Evolutionary conservation across 2,888 invertebrate genomes (phyloP), one percentile per base, ranked within the genome.

Genomic region (Megaustenia siamemsis): DNA sequence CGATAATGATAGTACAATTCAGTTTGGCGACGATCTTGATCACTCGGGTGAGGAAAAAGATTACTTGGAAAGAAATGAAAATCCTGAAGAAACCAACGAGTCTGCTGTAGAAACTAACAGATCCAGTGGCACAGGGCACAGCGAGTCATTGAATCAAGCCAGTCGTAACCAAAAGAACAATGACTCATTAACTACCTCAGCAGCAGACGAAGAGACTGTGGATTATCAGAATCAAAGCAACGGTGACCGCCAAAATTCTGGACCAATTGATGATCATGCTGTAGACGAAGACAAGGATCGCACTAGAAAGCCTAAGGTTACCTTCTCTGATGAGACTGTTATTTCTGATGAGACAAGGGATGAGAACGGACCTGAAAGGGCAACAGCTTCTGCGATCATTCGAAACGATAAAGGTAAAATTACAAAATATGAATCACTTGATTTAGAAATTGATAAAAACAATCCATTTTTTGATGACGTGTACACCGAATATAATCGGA

Each of bases 391-490:
- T 2, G 2, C 1, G n/a, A 10, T 0, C 8, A 45, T 28, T 1
- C 45, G 8, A 2, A 73, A 10, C 3, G 43, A 77, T 40, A 83
- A 78, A 83, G 83, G 83, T 83, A 83, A 83, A 83, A 56, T 83
- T 40, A 12, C 71, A 49, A 69, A 83, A 40, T 83, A 83, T 83
- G 83, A 83, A 45, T 83, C 83, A 8, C 71, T 83, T 68, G 83
- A 83, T 83, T 78, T 83, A 83, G 78, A 83, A 45, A 69, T 83
- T n/a, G 83, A 83, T n/a, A 66, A 69, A n/a, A 63, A 15, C 10
- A 83, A 83, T 60, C 83, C 83, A 43, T 83, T 83, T 78, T 78
- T 71, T 56, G 60, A 77, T 43, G 83, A 83, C 28, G 83, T 83
- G 4, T 83, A 78, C 38, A 12, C 56, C 32, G 83, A 83, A 60